Percentiles rank a stretch among this genome's conserved stretches.
Evolutionary conservation across 2,797 vertebrate species (phyloP).

Genomic region (Channa striata): DNA sequence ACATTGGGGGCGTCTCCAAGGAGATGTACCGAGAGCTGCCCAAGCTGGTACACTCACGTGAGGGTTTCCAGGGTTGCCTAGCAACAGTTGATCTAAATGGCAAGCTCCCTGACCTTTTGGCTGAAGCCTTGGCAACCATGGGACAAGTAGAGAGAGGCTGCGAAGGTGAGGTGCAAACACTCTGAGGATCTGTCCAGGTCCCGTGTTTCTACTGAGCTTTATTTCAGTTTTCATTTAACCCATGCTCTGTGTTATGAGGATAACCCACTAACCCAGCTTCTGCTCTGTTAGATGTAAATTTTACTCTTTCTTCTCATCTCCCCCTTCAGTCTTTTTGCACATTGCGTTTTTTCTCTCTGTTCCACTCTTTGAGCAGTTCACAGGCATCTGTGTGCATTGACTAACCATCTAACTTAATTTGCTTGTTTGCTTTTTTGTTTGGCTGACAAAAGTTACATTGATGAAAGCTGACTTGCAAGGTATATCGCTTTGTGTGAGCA

Average conservation of each 20-base stretch:
- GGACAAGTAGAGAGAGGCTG: conserved; percentile 98
- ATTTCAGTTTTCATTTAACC: conserved; percentile 54
- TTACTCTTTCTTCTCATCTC: conserved; percentile 61
- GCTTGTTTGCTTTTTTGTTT: conserved; percentile 95
- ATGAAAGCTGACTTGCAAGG: conserved; percentile 99
- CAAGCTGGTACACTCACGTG: conserved; percentile 95
- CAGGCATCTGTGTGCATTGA: conserved; percentile 92
- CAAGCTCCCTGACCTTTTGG: conserved; percentile 95
- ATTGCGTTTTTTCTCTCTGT: conserved; percentile 58
- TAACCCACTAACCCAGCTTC: conserved; percentile 75
- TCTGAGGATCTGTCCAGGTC: conserved; percentile 13
- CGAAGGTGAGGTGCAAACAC: conserved; percentile 88
- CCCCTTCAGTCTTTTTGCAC: conserved; percentile 52
- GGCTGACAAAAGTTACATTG: conserved; percentile 95
- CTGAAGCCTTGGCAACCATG: conserved; percentile 93
- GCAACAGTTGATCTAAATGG: conserved; percentile 97
- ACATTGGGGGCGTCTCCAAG: conserved; percentile 96
- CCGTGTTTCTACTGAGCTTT: conserved; percentile 36
- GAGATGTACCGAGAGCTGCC: conserved; percentile 97
- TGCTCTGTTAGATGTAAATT: conserved; percentile 42
- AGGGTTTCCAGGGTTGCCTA: conserved; percentile 98
- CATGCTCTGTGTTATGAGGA: conserved; percentile 59
- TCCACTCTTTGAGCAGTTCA: conserved; percentile 79
- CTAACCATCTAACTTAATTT: conserved; percentile 96
- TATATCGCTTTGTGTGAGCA: conserved; percentile 88